These are phyloP conservation scores for Cavia porcellus DNA, from an alignment of 2,113 vertebrate species.

Conservation along the genomic window DNA sequence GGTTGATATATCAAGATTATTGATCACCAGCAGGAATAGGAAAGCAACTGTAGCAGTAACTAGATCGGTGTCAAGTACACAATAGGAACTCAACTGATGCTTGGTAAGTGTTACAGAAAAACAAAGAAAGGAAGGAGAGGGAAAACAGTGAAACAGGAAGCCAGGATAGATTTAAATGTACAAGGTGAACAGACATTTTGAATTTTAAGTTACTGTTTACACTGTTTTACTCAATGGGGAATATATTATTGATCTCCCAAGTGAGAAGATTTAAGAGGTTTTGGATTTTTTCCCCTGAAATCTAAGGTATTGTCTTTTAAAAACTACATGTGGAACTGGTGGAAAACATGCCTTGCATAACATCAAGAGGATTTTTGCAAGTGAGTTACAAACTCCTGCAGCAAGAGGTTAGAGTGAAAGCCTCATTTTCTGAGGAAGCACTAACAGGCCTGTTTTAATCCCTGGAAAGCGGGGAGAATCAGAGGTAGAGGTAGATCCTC, in stretches of 20 bases:
- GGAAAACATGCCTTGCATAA: not conserved
- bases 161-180: not conserved
- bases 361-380: not conserved
- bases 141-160: not conserved
- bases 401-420: conserved; percentile 71
- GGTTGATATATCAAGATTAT: not conserved
- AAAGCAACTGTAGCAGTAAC: not conserved
- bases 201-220: not conserved
- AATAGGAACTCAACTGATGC: not conserved
- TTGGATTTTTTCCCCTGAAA: not conserved
- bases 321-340: not conserved
- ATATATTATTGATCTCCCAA: not conserved
- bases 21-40: not conserved
- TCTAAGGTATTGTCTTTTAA: not conserved
- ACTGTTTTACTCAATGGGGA: not conserved
- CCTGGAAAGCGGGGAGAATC: conserved; percentile 78
- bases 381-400: conserved; percentile 48
- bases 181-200: not conserved
- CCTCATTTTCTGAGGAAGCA: conserved; percentile 70
- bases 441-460: conserved; percentile 76
- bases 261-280: not conserved
- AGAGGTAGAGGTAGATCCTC: conserved; percentile 80
- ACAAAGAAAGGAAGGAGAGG: not conserved
- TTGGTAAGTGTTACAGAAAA: not conserved
- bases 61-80: not conserved